phyloP scores from a whole-genome alignment of 2,113 vertebrate genomes.

The Nannobrachium achirus region DNA sequence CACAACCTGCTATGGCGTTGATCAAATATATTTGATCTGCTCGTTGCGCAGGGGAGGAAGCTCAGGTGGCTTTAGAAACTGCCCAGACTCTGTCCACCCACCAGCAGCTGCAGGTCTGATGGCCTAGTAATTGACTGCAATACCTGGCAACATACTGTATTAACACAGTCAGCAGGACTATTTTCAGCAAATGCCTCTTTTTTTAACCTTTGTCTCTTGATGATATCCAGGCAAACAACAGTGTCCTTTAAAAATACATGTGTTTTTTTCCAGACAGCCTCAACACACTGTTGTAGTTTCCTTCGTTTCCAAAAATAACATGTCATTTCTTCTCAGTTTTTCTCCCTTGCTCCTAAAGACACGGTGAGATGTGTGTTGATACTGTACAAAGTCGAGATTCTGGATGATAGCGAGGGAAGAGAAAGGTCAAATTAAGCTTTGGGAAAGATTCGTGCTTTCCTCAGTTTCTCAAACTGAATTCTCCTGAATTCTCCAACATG shows the following conservation, averaged over 20 bases:
- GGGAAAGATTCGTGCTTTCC: not conserved
- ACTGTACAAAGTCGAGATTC: not conserved
- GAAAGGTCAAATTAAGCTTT: no score
- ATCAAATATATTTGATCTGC: not conserved
- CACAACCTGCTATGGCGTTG: not conserved
- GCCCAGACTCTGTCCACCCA: conserved; percentile 4
- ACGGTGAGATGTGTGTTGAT: conserved; percentile 1
- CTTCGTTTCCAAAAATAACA: not conserved
- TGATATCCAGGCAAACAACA: not conserved
- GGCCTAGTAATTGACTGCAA: not conserved
- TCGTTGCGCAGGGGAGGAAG: conserved; percentile 1
- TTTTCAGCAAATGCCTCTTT: conserved; percentile 3
- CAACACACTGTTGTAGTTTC: not conserved
- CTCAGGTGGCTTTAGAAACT: conserved; percentile 4
- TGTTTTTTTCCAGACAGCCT: not conserved
- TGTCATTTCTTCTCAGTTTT: no score
- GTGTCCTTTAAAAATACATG: not conserved
- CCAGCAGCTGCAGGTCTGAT: not conserved
- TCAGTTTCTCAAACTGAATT: conserved; percentile 47
- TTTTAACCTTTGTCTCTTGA: not conserved
- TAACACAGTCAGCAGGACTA: not conserved
- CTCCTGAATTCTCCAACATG: conserved; percentile 25
- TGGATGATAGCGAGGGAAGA: not conserved
- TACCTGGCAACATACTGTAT: conserved; percentile 19
- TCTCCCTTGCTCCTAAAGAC: no score